Conservation (phyloP, 2,888 invertebrate species). For the Agriopis marginaria region DNA sequence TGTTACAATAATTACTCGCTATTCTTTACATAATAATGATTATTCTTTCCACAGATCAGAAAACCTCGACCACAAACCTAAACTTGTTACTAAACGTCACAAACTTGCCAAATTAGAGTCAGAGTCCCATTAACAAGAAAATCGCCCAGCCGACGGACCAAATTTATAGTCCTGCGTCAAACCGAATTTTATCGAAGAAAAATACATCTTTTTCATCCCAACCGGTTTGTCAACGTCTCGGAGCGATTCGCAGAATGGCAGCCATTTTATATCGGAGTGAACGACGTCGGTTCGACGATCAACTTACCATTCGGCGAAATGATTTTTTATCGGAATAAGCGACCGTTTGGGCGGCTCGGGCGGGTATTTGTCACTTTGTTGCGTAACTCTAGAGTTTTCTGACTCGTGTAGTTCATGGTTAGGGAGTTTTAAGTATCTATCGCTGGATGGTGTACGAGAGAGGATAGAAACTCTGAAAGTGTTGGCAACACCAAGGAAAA, state of each 20-base stretch:
- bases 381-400: slow-evolving; percentile 3
- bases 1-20: too few species aligned
- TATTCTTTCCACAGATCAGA: not conserved
- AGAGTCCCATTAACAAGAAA: slow-evolving; percentile 46
- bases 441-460: not conserved
- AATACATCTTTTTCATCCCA: slow-evolving; percentile 80
- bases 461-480: not conserved
- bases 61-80: not conserved
- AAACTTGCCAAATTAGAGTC: slow-evolving; percentile 37
- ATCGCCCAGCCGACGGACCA: slow-evolving; percentile 49
- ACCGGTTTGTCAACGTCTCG: slow-evolving; percentile 79
- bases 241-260: slow-evolving; percentile 74
- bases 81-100: not conserved
- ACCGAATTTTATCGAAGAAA: slow-evolving; percentile 77
- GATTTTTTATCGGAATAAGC: slow-evolving; percentile 53
- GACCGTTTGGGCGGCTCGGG: slow-evolving; percentile 34
- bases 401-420: not conserved
- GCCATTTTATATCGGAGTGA: slow-evolving; percentile 70
- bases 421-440: not conserved
- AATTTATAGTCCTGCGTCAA: slow-evolving; percentile 61
- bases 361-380: slow-evolving; percentile 41
- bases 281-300: slow-evolving; percentile 58
- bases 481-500: not conserved
- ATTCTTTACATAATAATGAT: too few species aligned
- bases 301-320: slow-evolving; percentile 51